phyloP scores from a whole-genome alignment of 2,888 invertebrate species.

The Clitarchus hookeri region DNA sequence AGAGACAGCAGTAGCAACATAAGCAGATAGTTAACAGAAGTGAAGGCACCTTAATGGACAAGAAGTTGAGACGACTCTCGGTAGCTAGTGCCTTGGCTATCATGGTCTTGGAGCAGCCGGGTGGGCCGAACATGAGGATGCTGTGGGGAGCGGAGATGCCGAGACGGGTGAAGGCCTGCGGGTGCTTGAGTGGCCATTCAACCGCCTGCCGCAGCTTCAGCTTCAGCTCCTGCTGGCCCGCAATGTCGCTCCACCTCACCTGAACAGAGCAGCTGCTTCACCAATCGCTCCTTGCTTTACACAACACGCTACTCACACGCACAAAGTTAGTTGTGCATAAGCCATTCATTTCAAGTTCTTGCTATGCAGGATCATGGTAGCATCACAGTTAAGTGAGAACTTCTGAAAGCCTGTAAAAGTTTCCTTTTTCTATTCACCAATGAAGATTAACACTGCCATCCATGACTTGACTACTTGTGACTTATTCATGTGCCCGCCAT shows the following conservation, averaged over 20 bases:
- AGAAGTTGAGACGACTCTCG: conserved; percentile 92
- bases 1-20: too few species aligned
- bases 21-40: background rate
- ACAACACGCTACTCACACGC: background rate
- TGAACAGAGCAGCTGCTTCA: conserved; percentile 37
- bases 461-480: too few species aligned
- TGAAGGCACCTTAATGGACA: conserved; percentile 79
- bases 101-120: conserved; percentile 98
- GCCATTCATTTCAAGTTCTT: too few species aligned
- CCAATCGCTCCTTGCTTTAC: background rate
- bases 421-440: too few species aligned
- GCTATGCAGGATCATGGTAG: too few species aligned
- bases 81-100: conserved; percentile 96
- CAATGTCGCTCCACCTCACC: conserved; percentile 88
- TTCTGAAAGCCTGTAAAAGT: too few species aligned
- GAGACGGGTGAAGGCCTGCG: conserved; percentile 77
- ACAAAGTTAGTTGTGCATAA: background rate
- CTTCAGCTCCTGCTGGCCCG: conserved; percentile 87
- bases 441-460: too few species aligned
- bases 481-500: too few species aligned
- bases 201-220: conserved; percentile 84
- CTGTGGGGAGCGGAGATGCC: conserved; percentile 88
- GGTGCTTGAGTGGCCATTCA: conserved; percentile 90
- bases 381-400: too few species aligned
- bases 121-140: conserved; percentile 94